These are phyloP conservation scores for Ectemnius cavifrons DNA, from an alignment of 2,888 invertebrate species.

Conservation along the genomic window DNA sequence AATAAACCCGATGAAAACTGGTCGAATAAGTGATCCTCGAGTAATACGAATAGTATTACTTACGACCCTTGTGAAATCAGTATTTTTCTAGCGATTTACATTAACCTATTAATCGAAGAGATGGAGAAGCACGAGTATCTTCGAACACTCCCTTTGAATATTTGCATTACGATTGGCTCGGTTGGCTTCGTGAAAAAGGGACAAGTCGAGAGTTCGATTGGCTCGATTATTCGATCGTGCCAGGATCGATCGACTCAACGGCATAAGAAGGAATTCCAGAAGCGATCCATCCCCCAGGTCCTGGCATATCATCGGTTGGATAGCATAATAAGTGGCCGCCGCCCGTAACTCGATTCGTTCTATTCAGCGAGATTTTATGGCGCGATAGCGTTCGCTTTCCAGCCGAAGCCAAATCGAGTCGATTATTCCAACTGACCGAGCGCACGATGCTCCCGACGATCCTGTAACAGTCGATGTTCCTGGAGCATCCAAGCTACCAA, in stretches of 20 bases:
- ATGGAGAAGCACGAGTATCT: neutral
- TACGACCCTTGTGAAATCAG: no score
- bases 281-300: conserved; percentile 32
- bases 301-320: conserved; percentile 31
- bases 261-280: conserved; percentile 22
- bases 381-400: neutral
- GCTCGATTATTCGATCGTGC: neutral
- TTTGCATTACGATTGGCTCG: conserved; percentile 8
- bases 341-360: conserved; percentile 28
- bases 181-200: conserved; percentile 1
- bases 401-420: conserved; percentile 26
- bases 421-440: conserved; percentile 22
- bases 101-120: no score
- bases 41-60: no score
- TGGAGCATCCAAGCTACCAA: no score
- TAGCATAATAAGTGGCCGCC: neutral
- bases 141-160: neutral
- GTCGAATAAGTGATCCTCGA: no score
- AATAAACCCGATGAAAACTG: no score
- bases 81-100: no score
- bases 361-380: conserved; percentile 30
- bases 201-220: neutral
- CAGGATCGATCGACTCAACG: neutral
- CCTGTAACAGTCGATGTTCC: conserved; percentile 15
- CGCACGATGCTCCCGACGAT: conserved; percentile 14